Evolutionary conservation across 2,888 invertebrate species (phyloP).

Genomic region (Cacoxenus indagator): DNA sequence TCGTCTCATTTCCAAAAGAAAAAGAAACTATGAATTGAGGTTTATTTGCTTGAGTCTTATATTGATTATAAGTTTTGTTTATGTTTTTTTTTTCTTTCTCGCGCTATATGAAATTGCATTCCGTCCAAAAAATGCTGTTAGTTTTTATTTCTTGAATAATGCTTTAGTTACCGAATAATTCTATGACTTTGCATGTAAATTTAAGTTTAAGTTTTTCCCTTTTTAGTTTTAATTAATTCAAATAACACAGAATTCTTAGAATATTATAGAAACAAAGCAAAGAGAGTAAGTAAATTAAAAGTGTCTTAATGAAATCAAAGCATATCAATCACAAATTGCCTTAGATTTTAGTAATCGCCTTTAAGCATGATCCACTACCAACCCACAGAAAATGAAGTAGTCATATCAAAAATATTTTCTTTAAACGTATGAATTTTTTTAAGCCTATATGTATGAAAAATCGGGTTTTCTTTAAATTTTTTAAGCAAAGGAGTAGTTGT

Average conservation of each 20-base stretch:
- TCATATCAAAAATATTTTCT: constrained; percentile 15
- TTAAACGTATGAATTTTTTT: constrained; percentile 35
- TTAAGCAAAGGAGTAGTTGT: constrained; percentile 34
- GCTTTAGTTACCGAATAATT: too few species aligned
- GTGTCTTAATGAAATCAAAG: too few species aligned
- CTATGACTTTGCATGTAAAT: constrained; percentile 8
- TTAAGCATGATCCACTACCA: too few species aligned
- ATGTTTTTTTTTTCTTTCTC: constrained; percentile 31
- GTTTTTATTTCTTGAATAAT: constrained; percentile 40
- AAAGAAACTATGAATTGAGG: background rate
- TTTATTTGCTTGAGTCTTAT: too few species aligned
- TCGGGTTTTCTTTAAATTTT: constrained; percentile 27
- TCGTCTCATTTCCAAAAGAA: background rate
- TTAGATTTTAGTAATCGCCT: constrained; percentile 67
- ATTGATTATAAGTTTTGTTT: constrained; percentile 21
- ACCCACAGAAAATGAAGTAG: constrained; percentile 19
- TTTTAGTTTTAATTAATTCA: too few species aligned
- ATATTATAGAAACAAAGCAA: constrained; percentile 14
- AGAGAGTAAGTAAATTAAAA: constrained; percentile 27
- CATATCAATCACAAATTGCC: constrained; percentile 61
- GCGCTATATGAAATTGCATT: constrained; percentile 53
- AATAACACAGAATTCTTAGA: background rate
- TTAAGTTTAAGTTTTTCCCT: constrained; percentile 24
- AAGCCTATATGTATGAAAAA: background rate
- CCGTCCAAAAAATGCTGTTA: constrained; percentile 52